These are phyloP conservation scores for Crocallis elinguaria DNA, from an alignment of 2,888 invertebrate species.

Conservation along the genomic window DNA sequence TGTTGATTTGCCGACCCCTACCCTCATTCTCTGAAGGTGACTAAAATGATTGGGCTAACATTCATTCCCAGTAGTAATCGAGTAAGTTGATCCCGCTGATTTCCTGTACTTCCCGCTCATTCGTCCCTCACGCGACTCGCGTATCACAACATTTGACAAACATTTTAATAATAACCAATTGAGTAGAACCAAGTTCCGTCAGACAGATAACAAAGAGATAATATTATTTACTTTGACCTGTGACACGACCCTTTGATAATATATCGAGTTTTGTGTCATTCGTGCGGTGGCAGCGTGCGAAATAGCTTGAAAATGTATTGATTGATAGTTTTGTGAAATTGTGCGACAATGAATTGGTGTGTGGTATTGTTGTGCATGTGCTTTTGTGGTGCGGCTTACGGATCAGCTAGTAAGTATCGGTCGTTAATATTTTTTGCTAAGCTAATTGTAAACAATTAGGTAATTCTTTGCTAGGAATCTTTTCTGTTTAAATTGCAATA, in stretches of 20 bases:
- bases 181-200: conserved; percentile 47
- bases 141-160: conserved; percentile 39
- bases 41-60: conserved; percentile 6
- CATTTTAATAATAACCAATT: conserved; percentile 24
- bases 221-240: conserved; percentile 74
- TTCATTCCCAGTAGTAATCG: neutral
- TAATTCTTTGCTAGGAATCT: too few relatives aligned
- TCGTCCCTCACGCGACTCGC: conserved; percentile 29
- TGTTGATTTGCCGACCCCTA: too few relatives aligned
- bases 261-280: conserved; percentile 54
- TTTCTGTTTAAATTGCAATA: too few relatives aligned
- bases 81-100: conserved; percentile 29
- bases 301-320: conserved; percentile 43
- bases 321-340: conserved; percentile 59
- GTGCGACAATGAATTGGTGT: conserved; percentile 70
- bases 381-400: conserved; percentile 56
- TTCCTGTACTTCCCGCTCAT: conserved; percentile 29
- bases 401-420: conserved; percentile 69
- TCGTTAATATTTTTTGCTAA: too few relatives aligned
- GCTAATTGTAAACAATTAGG: too few relatives aligned
- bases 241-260: conserved; percentile 62
- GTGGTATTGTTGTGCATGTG: conserved; percentile 73
- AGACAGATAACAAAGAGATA: conserved; percentile 67
- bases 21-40: conserved; percentile 15
- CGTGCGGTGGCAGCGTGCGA: conserved; percentile 54